Evolutionary conservation across 2,888 invertebrate genomes (phyloP).

Genomic region (Drosophila anceps): DNA sequence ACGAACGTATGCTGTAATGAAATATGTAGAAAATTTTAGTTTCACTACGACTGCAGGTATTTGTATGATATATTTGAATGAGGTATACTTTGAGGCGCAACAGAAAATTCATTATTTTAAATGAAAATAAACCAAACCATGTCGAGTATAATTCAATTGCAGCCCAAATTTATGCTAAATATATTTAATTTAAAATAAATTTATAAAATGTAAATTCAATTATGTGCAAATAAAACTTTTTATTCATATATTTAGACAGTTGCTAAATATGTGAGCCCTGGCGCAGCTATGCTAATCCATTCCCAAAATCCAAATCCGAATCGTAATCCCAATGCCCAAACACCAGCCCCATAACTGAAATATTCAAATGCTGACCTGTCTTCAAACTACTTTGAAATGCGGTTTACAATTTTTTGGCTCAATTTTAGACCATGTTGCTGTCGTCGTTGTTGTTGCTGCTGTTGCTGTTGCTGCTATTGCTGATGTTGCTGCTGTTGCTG

Average conservation of each 20-base stretch:
- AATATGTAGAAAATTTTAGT: neutral
- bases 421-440: constrained; percentile 23
- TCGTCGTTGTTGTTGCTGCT: constrained; percentile 15
- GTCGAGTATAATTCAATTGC: neutral
- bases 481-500: constrained; percentile 13
- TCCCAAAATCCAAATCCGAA: constrained; percentile 7
- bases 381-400: constrained; percentile 31
- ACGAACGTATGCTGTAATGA: too few species aligned
- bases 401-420: constrained; percentile 23
- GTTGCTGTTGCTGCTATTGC: constrained; percentile 34
- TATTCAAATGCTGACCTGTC: constrained; percentile 47
- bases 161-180: constrained; percentile 8
- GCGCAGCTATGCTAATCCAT: constrained; percentile 5
- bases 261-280: neutral
- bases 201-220: neutral
- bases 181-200: neutral
- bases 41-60: neutral
- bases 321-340: constrained; percentile 16
- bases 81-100: constrained; percentile 3
- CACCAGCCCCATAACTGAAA: constrained; percentile 19
- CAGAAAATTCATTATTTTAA: neutral
- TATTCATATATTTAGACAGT: neutral
- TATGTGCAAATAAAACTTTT: neutral
- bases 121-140: neutral
- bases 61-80: neutral